Evolutionary conservation across 2,113 vertebrate genomes (phyloP).

Genomic region (Phalacrocorax carbo): DNA sequence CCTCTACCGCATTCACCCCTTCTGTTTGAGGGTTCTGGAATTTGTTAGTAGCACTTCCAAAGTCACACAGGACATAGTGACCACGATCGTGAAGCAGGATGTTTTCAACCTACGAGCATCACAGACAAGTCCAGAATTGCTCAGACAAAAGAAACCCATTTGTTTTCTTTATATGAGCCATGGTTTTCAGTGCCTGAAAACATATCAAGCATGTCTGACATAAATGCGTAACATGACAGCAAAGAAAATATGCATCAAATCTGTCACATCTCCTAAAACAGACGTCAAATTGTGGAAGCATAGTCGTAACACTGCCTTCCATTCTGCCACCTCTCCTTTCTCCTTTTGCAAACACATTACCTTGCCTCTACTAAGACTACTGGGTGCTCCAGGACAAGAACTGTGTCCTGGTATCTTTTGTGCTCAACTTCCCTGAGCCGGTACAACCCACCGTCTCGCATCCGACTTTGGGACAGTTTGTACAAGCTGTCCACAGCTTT

Average conservation of each 20-base stretch:
- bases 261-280: neutral
- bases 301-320: neutral
- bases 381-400: neutral
- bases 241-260: neutral
- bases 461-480: neutral
- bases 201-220: neutral
- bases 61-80: slow-evolving; percentile 97
- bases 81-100: slow-evolving; percentile 96
- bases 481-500: neutral
- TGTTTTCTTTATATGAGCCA: neutral
- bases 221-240: neutral
- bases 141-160: neutral
- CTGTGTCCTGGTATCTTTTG: neutral
- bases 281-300: neutral
- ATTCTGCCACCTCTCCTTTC: neutral
- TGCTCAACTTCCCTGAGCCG: neutral
- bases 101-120: slow-evolving; percentile 89
- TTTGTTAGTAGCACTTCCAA: slow-evolving; percentile 93
- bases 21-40: slow-evolving; percentile 94
- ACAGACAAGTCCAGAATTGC: neutral
- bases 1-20: slow-evolving; percentile 89
- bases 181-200: neutral
- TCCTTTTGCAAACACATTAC: neutral
- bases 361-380: neutral
- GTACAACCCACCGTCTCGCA: too few species aligned